Evolutionary conservation across 2,888 invertebrate species (phyloP), one percentile per base, ranked within the genome.

Genomic region (Temnothorax unifasciatus): DNA sequence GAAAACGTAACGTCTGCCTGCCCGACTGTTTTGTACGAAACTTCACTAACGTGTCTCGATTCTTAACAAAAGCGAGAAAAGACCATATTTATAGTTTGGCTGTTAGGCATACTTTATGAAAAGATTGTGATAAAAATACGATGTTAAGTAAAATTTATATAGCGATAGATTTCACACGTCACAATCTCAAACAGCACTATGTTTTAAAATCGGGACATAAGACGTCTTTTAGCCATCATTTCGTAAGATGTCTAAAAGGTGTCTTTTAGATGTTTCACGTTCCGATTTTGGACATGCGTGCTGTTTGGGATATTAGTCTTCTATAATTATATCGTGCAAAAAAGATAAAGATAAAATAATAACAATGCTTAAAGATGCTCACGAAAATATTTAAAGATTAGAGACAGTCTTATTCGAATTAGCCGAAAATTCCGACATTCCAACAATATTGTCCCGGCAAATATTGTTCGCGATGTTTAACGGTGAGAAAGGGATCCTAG

Each of bases 381-480:
- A 8, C 3, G 9, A 41, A 64, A 25, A 3, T 54, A 3, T 25
- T 52, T 57, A 44, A 47, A 6, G 11, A 3, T 76, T 50, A 21
- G 63, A 50, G 61, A 75, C 21, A 34, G n/a, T 50, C 18, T 50
- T 1, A 50, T 18, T 25, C 13, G 18, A 57, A 44, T 52, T 57
- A 69, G 15, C 3, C n/a, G 29, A 57, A 54, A 44, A 69, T 66
- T 63, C 13, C 13, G 21, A 57, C 13, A 47, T 18, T 59, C 44
- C 34, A 59, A 47, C 34, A 79, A 79, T 69, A 69, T n/a, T n/a
- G n/a, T 41, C 18, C 25, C 15, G 3, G 18, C 21, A 18, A 68
- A 3, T 68, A 68, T 34, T 64, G 34, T 6, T 68, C 13, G 15
- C 18, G 44, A 34, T 59, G 18, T 47, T 71, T 21, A 8, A 47